Base-by-base conservation (phyloP, 2,113 vertebrate species). In the Amphiprion percula region DNA sequence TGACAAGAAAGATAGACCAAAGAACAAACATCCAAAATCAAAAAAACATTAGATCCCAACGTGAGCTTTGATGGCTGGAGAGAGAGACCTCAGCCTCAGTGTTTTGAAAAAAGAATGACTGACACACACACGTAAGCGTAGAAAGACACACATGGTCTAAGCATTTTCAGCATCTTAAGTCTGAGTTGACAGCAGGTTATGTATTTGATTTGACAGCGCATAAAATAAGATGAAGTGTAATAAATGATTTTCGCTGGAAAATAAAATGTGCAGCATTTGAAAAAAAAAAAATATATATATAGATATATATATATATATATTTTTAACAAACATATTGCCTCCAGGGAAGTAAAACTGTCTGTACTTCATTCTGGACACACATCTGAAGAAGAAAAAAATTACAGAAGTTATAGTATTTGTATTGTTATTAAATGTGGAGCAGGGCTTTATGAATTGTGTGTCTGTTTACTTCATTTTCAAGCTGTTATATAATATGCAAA, bases 321-420 rank as follows among this genome's bases (percentile, higher is more conserved):
- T n/a, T n/a, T n/a, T n/a, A n/a, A 9, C 30, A 73, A 61, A 77
- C 74, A 26, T 2, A 14, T 58, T 26, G 33, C 75, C 60, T 69
- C 12, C 60, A 55, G 44, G 26, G 21, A 79, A 69, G 37, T 69
- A 23, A 63, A 73, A 62, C 26, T 28, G 21, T 8, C 6, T 26
- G 44, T 47, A 56, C 24, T 75, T 70, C 37, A 77, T 58, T 65
- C 60, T 74, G 30, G 23, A 60, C 8, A 49, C 7, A 62, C 64
- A 49, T 19, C 39, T 37, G 11, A 28, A 41, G 17, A 58, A 6
- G 5, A 28, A 60, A 23, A 21, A 52, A 37, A 37, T 8, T 2
- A 9, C 9, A 46, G 24, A 73, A 12, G 5, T 76, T 47, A 47
- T 3, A 41, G 15, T 49, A 33, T 26, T 68, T 15, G 50, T 62